Percentiles rank a stretch among this genome's conserved stretches.
phyloP scores from a whole-genome alignment of 2,113 vertebrate species.

The Laticauda laticaudata region DNA sequence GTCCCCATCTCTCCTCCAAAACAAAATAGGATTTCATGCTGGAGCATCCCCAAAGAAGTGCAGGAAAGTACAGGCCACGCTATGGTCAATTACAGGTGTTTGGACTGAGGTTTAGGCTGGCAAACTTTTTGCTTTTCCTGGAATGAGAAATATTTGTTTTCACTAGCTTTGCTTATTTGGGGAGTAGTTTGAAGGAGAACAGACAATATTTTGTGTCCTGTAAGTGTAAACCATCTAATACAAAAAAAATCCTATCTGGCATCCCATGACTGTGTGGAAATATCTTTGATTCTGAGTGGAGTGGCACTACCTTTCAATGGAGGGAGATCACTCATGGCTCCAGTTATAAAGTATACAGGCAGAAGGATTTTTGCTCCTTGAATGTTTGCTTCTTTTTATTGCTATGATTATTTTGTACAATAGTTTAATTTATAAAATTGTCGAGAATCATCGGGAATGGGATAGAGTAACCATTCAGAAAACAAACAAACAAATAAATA shows the following conservation, averaged over 20 bases:
- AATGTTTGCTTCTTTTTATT: background rate
- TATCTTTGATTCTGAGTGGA: background rate
- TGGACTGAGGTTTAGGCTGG: conserved; percentile 39
- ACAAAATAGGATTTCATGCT: conserved; percentile 49
- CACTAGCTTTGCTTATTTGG: conserved; percentile 11
- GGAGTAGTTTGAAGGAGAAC: background rate
- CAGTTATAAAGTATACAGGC: background rate
- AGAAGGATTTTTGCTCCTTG: background rate
- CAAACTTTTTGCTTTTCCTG: conserved; percentile 15
- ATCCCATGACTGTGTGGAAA: background rate
- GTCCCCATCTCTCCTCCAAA: conserved; percentile 56
- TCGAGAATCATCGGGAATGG: background rate
- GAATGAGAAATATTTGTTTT: conserved; percentile 16
- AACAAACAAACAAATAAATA: background rate
- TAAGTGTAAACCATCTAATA: background rate
- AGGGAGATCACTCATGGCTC: background rate
- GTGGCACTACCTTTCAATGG: background rate
- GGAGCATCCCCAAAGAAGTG: conserved; percentile 8
- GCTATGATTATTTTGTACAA: background rate
- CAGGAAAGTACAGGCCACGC: conserved; percentile 44
- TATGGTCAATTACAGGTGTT: conserved; percentile 64
- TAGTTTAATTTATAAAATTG: background rate
- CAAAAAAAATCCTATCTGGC: background rate
- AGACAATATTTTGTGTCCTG: background rate
- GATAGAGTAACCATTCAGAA: background rate